Evolutionary conservation across 2,888 invertebrate species (phyloP), one percentile per base, ranked within the genome.

Genomic region (Epiblema foenella): DNA sequence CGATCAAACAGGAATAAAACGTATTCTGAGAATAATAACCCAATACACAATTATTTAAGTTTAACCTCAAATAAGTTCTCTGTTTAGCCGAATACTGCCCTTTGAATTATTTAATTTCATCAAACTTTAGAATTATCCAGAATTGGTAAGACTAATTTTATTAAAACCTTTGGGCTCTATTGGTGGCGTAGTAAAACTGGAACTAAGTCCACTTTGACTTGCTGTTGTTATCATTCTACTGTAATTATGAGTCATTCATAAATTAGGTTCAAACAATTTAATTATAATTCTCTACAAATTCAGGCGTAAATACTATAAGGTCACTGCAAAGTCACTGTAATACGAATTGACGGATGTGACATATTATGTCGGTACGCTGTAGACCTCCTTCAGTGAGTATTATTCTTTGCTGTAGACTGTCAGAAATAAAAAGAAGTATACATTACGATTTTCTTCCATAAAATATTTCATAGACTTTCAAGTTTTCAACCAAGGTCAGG

Each of bases 401-500:
- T n/a, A n/a, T n/a, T n/a, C n/a, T n/a, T n/a, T n/a, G n/a, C n/a
- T n/a, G n/a, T n/a, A n/a, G n/a, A n/a, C 33, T 62, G 29, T 17
- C 62, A 62, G 17, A 62, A 33, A 17, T 33, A 33, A 62, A 33
- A 29, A 33, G 15, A n/a, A 49, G n/a, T 9, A 33, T 49, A 24
- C 33, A 52, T 63, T 52, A 63, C 52, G 17, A 17, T 12, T n/a
- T 18, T 20, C 8, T 18, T 52, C 15, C 1, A n/a, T 33, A 39
- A 20, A 15, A 63, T 15, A 20, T 20, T 24, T 24, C 24, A 24
- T 4, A 24, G 24, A n/a, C n/a, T 24, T 24, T 24, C 24, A 24
- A 33, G 8, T 33, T 63, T 63, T 15, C 37, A 12, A 37, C 15
- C 60, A 72, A 42, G 72, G 46, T 78, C 75, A 4, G 86, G 82